Evolutionary conservation across 1,140 invertebrate species (phyloP).

Genomic region (Calliopsis andreniformis): DNA sequence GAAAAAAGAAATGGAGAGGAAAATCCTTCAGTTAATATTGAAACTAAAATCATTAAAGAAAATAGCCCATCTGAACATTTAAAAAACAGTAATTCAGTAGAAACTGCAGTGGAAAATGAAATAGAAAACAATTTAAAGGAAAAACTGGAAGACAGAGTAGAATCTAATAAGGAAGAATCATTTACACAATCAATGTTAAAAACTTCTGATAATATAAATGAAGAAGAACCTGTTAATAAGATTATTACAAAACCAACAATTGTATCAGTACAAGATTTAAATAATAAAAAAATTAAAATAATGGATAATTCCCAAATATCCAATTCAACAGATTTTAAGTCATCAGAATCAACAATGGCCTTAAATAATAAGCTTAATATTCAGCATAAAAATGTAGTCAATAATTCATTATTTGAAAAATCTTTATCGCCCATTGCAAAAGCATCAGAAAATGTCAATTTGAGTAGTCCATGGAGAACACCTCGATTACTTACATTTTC

Average conservation of each 20-base stretch:
- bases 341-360: constrained; percentile 61
- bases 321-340: constrained; percentile 48
- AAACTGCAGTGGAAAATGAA: not conserved
- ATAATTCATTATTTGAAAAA: constrained; percentile 68
- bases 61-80: not conserved
- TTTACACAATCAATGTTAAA: not conserved
- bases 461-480: constrained; percentile 70
- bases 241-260: constrained; percentile 5
- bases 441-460: constrained; percentile 41
- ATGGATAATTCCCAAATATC: constrained; percentile 43
- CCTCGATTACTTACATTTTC: constrained; percentile 62
- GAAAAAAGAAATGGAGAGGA: not conserved
- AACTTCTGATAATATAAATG: not conserved
- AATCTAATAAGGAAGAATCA: not conserved
- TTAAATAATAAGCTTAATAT: constrained; percentile 44
- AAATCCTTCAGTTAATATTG: not conserved
- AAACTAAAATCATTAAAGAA: not conserved
- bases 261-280: constrained; percentile 49
- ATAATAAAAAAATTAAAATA: constrained; percentile 51
- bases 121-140: not conserved
- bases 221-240: not conserved
- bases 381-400: constrained; percentile 53
- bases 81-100: not conserved
- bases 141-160: not conserved
- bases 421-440: constrained; percentile 72